Evolutionary conservation across 2,888 invertebrate genomes (phyloP).

Genomic region (Rhyacophila evoluta): DNA sequence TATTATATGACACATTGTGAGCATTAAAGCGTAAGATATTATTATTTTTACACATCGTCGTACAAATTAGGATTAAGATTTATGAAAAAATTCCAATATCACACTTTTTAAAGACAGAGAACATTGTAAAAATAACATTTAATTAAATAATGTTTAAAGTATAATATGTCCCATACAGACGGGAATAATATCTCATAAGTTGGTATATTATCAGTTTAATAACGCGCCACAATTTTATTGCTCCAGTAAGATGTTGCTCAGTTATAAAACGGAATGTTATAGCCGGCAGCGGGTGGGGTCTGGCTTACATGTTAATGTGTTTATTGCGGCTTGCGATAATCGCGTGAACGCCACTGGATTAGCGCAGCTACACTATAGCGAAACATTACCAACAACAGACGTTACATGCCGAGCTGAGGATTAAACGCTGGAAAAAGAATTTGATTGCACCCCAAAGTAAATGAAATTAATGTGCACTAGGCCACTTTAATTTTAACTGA

Average conservation of each 20-base stretch:
- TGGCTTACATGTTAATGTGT: constrained; percentile 10
- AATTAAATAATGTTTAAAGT: too few relatives aligned
- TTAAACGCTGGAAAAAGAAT: background rate
- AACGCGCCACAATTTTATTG: background rate
- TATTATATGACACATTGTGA: too few relatives aligned
- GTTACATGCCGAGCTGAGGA: constrained; percentile 4
- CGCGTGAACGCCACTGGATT: constrained; percentile 17
- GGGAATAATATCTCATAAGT: too few relatives aligned
- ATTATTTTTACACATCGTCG: too few relatives aligned
- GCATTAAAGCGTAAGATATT: too few relatives aligned
- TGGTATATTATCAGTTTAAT: background rate
- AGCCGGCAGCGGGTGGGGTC: background rate
- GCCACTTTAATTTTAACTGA: background rate
- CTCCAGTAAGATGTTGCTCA: background rate
- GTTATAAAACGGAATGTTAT: constrained; percentile 18
- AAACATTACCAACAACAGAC: constrained; percentile 3
- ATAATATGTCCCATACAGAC: too few relatives aligned
- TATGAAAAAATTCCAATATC: too few relatives aligned
- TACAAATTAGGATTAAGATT: too few relatives aligned
- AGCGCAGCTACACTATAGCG: background rate
- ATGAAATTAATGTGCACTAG: background rate
- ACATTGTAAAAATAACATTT: too few relatives aligned
- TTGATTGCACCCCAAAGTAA: constrained; percentile 1
- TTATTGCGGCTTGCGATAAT: constrained; percentile 1
- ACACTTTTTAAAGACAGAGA: too few relatives aligned